Percentiles rank a stretch among this genome's conserved stretches.
These are phyloP conservation scores for Achroia grisella DNA, from an alignment of 1,140 invertebrate species.

Conservation along the genomic window DNA sequence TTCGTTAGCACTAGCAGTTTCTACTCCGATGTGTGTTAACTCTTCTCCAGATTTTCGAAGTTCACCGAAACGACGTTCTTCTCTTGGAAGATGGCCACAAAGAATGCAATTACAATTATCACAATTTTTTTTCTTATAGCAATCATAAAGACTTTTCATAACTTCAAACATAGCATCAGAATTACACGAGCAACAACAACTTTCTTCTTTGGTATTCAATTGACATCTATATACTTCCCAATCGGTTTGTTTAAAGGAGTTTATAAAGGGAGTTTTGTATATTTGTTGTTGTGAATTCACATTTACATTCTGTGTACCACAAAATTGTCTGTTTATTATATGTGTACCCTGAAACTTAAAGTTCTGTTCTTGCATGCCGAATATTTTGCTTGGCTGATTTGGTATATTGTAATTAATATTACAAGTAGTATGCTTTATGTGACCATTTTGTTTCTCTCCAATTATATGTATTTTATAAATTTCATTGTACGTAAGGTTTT, in stretches of 20 bases:
- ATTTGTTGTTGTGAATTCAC: background rate
- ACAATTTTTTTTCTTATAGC: constrained; percentile 55
- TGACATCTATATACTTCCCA: constrained; percentile 43
- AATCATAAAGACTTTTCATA: constrained; percentile 53
- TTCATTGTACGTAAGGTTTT: too few species aligned
- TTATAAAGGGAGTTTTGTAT: background rate
- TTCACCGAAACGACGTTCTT: constrained; percentile 30
- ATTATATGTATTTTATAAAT: too few species aligned
- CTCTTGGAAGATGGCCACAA: constrained; percentile 35
- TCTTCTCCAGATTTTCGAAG: constrained; percentile 18
- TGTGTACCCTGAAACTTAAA: too few species aligned
- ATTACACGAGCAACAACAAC: constrained; percentile 47
- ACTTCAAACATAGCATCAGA: constrained; percentile 57
- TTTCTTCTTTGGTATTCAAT: constrained; percentile 32
- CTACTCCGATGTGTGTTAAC: background rate
- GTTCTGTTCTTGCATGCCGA: too few species aligned
- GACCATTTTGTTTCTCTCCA: too few species aligned
- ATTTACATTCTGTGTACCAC: too few species aligned
- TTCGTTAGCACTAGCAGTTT: constrained; percentile 3
- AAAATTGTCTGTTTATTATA: too few species aligned
- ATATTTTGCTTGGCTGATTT: too few species aligned
- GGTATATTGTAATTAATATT: too few species aligned
- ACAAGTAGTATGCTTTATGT: too few species aligned
- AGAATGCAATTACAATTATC: constrained; percentile 48
- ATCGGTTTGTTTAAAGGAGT: background rate